Evolutionary conservation across 2,113 vertebrate genomes (phyloP).

Genomic region (Apus apus): DNA sequence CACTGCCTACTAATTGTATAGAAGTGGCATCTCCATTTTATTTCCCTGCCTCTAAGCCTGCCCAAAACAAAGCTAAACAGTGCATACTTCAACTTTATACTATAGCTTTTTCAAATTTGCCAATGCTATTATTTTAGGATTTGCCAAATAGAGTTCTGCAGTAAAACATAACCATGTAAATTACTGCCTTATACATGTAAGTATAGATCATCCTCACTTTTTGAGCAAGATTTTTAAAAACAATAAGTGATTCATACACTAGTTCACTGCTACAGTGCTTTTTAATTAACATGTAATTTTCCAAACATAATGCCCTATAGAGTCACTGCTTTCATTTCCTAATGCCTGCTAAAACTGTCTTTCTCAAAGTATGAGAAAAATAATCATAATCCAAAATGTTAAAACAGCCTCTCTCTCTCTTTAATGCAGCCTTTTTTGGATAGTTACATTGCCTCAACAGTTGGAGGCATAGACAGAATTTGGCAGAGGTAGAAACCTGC

Average conservation of each 20-base stretch:
- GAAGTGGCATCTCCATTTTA: neutral
- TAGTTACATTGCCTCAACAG: neutral
- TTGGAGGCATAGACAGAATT: neutral
- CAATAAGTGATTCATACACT: constrained; percentile 37
- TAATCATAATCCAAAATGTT: constrained; percentile 26
- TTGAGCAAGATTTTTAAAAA: constrained; percentile 29
- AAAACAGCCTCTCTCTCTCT: constrained; percentile 16
- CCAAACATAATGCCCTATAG: constrained; percentile 24
- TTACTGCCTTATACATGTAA: constrained; percentile 14
- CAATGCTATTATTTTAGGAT: constrained; percentile 33
- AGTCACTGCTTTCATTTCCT: constrained; percentile 41
- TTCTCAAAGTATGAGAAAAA: neutral
- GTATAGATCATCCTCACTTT: constrained; percentile 21
- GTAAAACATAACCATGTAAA: constrained; percentile 20
- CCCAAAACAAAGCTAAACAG: constrained; percentile 3
- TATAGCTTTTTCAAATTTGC: neutral
- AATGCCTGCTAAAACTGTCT: constrained; percentile 23
- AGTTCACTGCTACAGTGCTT: constrained; percentile 21
- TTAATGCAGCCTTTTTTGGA: neutral
- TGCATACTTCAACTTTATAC: neutral
- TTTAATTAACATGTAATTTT: constrained; percentile 61
- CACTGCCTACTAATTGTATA: neutral
- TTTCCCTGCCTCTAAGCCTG: neutral
- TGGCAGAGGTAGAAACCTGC: neutral
- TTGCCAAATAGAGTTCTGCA: constrained; percentile 24